Evolutionary conservation across 2,113 vertebrate genomes (phyloP).

Genomic region (Aspidoscelis tigris): DNA sequence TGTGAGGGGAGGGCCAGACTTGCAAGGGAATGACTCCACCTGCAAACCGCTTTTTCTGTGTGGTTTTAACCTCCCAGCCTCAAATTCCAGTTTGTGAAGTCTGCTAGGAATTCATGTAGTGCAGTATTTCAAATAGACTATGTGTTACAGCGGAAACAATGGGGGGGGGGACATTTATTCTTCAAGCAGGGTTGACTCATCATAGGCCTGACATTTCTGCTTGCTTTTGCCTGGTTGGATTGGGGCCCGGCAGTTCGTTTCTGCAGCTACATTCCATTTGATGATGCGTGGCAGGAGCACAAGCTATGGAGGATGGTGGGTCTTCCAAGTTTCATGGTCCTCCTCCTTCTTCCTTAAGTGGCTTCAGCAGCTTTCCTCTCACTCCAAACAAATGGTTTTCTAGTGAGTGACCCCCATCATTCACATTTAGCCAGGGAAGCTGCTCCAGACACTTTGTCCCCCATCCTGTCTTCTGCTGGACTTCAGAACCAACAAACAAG

Average conservation of each 20-base stretch:
- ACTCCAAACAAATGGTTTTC: too few relatives aligned
- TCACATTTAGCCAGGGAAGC: too few relatives aligned
- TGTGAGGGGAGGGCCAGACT: too few relatives aligned
- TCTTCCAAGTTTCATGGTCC: background rate
- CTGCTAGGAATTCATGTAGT: too few relatives aligned
- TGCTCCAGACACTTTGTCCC: background rate
- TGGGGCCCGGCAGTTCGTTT: background rate
- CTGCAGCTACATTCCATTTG: background rate
- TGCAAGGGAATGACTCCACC: too few relatives aligned
- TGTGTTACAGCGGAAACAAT: background rate
- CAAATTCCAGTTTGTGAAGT: too few relatives aligned
- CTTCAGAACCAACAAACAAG: background rate
- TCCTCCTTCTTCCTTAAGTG: background rate
- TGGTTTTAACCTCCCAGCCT: too few relatives aligned
- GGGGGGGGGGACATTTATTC: background rate
- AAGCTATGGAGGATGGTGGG: background rate
- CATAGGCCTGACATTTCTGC: background rate
- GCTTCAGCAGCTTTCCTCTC: background rate
- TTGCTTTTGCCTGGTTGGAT: background rate
- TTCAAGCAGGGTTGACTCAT: background rate
- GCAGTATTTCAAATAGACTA: background rate
- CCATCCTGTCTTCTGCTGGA: slow-evolving; percentile 39
- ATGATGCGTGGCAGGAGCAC: background rate
- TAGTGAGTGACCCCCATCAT: too few relatives aligned
- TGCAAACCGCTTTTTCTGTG: too few relatives aligned